These are phyloP conservation scores for Colletes gigas DNA, from an alignment of 1,140 invertebrate species.

Conservation along the genomic window DNA sequence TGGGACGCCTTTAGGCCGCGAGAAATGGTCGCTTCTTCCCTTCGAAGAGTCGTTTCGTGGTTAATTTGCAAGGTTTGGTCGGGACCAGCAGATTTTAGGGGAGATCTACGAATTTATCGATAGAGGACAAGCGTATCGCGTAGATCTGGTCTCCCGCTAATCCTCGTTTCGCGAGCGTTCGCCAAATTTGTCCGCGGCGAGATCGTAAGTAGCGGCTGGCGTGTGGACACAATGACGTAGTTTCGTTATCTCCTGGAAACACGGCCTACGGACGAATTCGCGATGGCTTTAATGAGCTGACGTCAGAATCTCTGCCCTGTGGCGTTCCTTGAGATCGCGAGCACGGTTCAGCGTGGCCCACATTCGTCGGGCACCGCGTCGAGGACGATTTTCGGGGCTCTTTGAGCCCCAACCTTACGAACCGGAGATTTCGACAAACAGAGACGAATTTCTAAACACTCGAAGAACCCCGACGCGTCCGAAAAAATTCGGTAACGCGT, in stretches of 20 bases:
- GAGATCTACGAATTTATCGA: background rate
- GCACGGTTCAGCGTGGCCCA: background rate
- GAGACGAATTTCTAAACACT: too few species aligned
- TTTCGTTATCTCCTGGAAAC: conserved; percentile 26
- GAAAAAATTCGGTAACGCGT: too few species aligned
- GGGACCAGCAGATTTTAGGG: background rate
- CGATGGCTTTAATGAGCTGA: conserved; percentile 41
- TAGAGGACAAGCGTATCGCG: background rate
- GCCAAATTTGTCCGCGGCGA: background rate
- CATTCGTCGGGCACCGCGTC: background rate
- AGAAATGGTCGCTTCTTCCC: too few species aligned
- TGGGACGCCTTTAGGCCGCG: too few species aligned
- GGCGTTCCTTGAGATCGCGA: background rate
- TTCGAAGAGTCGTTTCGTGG: too few species aligned
- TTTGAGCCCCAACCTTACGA: too few species aligned
- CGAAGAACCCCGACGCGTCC: too few species aligned
- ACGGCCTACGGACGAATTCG: background rate
- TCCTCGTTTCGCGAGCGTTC: conserved; percentile 8
- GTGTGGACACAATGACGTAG: conserved; percentile 21
- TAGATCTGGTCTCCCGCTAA: background rate
- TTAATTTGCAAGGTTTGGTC: background rate
- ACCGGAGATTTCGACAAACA: too few species aligned
- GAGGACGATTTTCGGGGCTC: background rate
- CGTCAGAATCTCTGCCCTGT: conserved; percentile 18
- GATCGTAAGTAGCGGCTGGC: background rate